Base-by-base conservation (phyloP, 2,888 invertebrate genomes). In the Caenorhabditis sp. region DNA sequence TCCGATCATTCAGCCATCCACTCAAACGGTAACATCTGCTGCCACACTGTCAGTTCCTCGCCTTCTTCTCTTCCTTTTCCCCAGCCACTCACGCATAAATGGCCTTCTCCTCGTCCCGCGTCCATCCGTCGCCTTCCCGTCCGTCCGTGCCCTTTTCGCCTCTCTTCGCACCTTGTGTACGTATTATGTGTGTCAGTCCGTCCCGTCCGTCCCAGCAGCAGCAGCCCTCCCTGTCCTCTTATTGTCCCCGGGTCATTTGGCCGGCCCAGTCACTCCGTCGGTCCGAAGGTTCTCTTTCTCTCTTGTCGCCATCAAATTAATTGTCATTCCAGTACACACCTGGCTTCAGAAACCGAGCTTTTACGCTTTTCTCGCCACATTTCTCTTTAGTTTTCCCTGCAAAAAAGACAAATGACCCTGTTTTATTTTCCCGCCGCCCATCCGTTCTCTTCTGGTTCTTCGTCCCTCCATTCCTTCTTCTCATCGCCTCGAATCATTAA, bases 131-230 rank as follows among this genome's bases (percentile, higher is more conserved):
- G 51, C 70, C 69, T 47, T 47, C 47, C 47, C 47, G 47, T 20
- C 47, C 47, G 47, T 47, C 47, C 47, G 47, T 47, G 47, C 47
- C 47, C 47, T 47, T 18, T 18, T 20, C 20, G 18, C 20, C 53
- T 62, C 50, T 68, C 32, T 71, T 71, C 55, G 64, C 70, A 79
- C 65, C 65, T 79, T 79, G 65, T 71, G 79, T 65, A 65, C 67
- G 71, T 79, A 68, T 68, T 37, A 61, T 76, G 76, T 76, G 67
- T 76, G 65, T 60, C 74, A 67, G 67, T 60, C 58, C 24, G 40
- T 3, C 18, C 47, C 32, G 32, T 32, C 32, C 32, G 32, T 32
- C 5, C 51, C 37, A n/a, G n/a, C n/a, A n/a, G n/a, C n/a, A n/a
- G n/a, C 44, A 18, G 40, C 40, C 40, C 37, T n/a, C 40, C 37